A percentile compares a stretch with the other conserved stretches of the same genome.
Evolutionary conservation across 1,140 invertebrate genomes (phyloP).

Genomic region (Oncopodura yosiiana): DNA sequence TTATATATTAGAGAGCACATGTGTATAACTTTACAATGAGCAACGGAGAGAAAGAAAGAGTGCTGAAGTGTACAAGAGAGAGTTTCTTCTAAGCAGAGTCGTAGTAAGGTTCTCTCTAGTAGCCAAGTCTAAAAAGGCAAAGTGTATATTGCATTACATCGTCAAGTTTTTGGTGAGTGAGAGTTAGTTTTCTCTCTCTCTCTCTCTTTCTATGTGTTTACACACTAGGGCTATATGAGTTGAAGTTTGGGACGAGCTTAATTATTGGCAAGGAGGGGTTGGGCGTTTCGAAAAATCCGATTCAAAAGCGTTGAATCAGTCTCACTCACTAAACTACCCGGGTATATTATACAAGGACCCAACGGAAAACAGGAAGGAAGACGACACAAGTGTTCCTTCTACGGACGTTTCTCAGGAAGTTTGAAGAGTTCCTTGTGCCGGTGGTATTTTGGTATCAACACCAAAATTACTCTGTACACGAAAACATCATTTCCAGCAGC

Average conservation of each 20-base stretch:
- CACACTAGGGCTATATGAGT: conserved; percentile 6
- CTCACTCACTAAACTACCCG: background rate
- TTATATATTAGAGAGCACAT: no score
- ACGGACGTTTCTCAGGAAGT: conserved; percentile 36
- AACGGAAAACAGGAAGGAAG: conserved; percentile 36
- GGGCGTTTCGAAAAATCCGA: conserved; percentile 27
- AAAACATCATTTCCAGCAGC: conserved; percentile 34
- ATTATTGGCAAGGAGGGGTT: conserved; percentile 33
- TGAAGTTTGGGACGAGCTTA: conserved; percentile 28
- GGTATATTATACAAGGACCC: conserved; percentile 24
- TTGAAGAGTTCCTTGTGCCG: conserved; percentile 36
- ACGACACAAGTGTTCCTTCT: conserved; percentile 35
- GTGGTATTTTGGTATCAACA: conserved; percentile 35
- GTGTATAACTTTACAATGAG: no score
- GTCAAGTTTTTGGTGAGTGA: no score
- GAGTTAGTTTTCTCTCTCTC: background rate
- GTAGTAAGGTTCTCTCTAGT: no score
- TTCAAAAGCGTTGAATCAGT: conserved; percentile 18
- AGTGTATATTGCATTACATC: no score
- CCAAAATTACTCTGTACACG: conserved; percentile 34
- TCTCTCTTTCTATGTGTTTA: no score
- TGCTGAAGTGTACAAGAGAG: no score
- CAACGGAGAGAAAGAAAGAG: no score
- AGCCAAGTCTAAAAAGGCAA: no score
- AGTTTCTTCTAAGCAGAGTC: no score